Percentiles rank a stretch among this genome's conserved stretches.
These are phyloP conservation scores for Pediacus dermestoides DNA, from an alignment of 2,888 invertebrate species.

Conservation along the genomic window DNA sequence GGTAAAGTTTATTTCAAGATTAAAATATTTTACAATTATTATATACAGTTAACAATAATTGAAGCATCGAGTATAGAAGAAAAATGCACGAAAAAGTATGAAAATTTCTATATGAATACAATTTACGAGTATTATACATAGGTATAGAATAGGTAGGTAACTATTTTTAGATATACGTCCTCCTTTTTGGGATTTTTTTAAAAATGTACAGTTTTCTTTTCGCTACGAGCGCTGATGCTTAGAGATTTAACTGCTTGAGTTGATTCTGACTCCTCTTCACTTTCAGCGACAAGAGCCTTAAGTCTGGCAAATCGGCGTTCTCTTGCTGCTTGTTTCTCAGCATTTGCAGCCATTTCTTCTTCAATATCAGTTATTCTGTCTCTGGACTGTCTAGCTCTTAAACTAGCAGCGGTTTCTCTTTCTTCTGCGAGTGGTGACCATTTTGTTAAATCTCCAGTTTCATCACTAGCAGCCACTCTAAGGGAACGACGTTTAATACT, in stretches of 20 bases:
- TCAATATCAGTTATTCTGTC: constrained; percentile 70
- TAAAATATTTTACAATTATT: no score
- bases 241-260: constrained; percentile 8
- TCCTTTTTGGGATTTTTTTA: no score
- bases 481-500: constrained; percentile 49
- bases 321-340: constrained; percentile 64
- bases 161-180: no score
- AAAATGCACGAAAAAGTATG: no score
- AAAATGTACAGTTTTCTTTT: constrained; percentile 10
- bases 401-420: constrained; percentile 57
- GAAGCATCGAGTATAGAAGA: no score
- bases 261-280: constrained; percentile 47
- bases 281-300: constrained; percentile 64
- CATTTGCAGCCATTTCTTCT: constrained; percentile 70
- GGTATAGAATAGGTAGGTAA: no score
- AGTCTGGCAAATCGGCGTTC: constrained; percentile 70
- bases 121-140: no score
- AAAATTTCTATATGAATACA: no score
- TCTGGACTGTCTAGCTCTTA: constrained; percentile 60
- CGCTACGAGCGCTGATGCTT: constrained; percentile 6
- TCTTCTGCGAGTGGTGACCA: constrained; percentile 46
- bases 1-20: no score
- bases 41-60: no score
- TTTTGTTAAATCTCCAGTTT: constrained; percentile 52
- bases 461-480: constrained; percentile 36